These are phyloP conservation scores for Morus bassanus DNA, from an alignment of 2,797 vertebrate genomes.

Conservation along the genomic window DNA sequence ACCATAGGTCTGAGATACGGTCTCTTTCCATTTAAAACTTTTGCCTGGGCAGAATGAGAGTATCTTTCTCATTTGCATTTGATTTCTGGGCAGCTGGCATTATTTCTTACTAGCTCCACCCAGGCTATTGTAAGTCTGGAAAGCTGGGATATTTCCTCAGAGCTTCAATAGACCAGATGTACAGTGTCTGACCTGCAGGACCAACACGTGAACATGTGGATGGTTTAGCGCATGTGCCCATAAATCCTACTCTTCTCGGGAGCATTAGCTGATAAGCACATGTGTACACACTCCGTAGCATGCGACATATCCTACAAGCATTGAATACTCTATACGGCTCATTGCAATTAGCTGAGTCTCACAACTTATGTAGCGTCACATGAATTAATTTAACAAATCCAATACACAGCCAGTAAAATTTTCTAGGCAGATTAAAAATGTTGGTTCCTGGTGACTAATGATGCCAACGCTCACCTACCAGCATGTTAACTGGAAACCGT, in stretches of 20 bases:
- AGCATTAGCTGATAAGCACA: not conserved
- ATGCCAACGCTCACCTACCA: not conserved
- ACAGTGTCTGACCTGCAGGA: not conserved
- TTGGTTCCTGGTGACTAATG: not conserved
- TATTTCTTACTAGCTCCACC: not conserved
- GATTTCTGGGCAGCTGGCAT: not conserved
- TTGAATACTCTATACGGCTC: not conserved
- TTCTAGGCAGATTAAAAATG: not conserved
- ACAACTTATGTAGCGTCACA: not conserved
- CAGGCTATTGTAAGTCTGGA: not conserved
- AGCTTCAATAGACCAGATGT: not conserved
- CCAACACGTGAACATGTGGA: not conserved
- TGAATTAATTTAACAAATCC: not conserved
- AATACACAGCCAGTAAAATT: not conserved
- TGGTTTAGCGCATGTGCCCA: not conserved
- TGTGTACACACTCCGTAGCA: not conserved
- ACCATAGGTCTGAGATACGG: not conserved
- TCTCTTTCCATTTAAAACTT: not conserved
- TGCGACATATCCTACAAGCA: not conserved
- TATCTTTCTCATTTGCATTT: not conserved
- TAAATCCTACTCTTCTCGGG: not conserved
- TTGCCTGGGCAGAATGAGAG: not conserved
- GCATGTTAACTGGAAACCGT: fast-evolving
- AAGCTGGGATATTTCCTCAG: not conserved
- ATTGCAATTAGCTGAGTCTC: not conserved